Base-by-base conservation (phyloP, 1,140 invertebrate species). In the Arctopsyche grandis region DNA sequence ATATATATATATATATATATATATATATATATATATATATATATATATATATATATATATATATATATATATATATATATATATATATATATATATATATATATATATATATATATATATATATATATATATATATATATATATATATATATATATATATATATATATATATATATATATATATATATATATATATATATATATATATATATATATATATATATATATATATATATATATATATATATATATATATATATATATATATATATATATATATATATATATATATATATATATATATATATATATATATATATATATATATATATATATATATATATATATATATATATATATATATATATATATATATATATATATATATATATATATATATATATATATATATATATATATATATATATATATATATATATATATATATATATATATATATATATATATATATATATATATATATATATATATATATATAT, bases 1-100 rank as follows among this genome's bases (percentile, higher is more conserved):
- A 38, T 7, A 38, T 38, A 4, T 38, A 38, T 38, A 38, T 38
- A n/a, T 70, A 85, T 38, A 4, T 38, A 7, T 38, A 1, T 4
- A 38, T 4, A 38, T 7, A 38, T 38, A 4, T 38, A 38, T 38
- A 38, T 38, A n/a, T 70, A 85, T 38, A 4, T 38, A 7, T 38
- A 1, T 4, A 38, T 4, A 38, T 7, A 38, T 38, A 4, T 38
- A 38, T 38, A 38, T 38, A n/a, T 70, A 85, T 38, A 4, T 38
- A 7, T 38, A 1, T 4, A 38, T 4, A 38, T 7, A 38, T 38
- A 4, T 38, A 38, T 38, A 38, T 38, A n/a, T 70, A 85, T 38
- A 4, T 38, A 7, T 38, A 1, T 4, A 38, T 4, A 38, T 7
- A 38, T 38, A 4, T 38, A 38, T 38, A 38, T 38, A n/a, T 70